These are phyloP conservation scores for Anthoptus insignis DNA, from an alignment of 2,888 invertebrate genomes.

Conservation along the genomic window DNA sequence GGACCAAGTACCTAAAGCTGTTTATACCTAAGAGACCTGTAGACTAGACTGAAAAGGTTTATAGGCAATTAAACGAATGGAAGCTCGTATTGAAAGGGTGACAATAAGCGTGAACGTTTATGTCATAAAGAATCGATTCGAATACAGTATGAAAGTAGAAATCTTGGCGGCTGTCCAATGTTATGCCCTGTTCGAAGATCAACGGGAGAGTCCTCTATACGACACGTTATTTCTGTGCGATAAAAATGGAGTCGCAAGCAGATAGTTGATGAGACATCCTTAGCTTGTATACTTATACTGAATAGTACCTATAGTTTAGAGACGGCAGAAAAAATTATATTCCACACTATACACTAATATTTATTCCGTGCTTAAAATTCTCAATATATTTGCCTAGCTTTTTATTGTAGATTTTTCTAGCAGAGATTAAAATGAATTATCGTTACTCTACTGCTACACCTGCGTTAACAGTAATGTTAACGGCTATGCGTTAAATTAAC, in stretches of 20 bases:
- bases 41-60: too few relatives aligned
- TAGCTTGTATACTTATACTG: slow-evolving; percentile 72
- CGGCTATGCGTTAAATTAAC: too few relatives aligned
- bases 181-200: slow-evolving; percentile 60
- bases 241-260: slow-evolving; percentile 76
- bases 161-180: slow-evolving; percentile 78
- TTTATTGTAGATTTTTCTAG: slow-evolving; percentile 22
- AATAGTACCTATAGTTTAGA: too few relatives aligned
- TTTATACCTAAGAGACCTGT: too few relatives aligned
- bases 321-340: slow-evolving; percentile 47
- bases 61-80: slow-evolving; percentile 70
- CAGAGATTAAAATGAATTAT: slow-evolving; percentile 50
- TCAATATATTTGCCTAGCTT: background rate
- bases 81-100: slow-evolving; percentile 69
- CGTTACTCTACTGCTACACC: too few relatives aligned
- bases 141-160: slow-evolving; percentile 75
- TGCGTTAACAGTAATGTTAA: too few relatives aligned
- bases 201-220: slow-evolving; percentile 62
- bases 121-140: slow-evolving; percentile 78
- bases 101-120: slow-evolving; percentile 77
- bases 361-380: slow-evolving; percentile 6
- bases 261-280: slow-evolving; percentile 71
- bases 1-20: too few relatives aligned
- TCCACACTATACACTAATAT: background rate
- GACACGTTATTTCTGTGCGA: slow-evolving; percentile 69